These are phyloP conservation scores for cattle (Bos taurus) DNA, from an alignment of 2,113 vertebrate species.

Conservation along the genomic window ARS-UCD2.0 NC_037337.1:36679501-36680000, in stretches of 20 bases:
- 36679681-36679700: not conserved
- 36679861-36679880: not conserved
- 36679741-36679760: not conserved
- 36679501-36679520: not conserved
- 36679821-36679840: not conserved
- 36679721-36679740: not conserved
- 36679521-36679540: not conserved
- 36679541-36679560: not conserved
- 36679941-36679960: not conserved
- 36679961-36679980: not conserved
- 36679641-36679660: not conserved
- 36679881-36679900: not conserved
- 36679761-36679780: not conserved
- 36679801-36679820: not conserved
- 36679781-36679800: not conserved
- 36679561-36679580: not conserved
- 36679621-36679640: not conserved
- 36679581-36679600: conserved; percentile 19
- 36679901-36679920: not conserved
- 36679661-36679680: not conserved
- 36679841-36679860: not conserved
- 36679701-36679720: not conserved
- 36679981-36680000: not conserved
- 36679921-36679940: not conserved
- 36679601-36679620: not conserved